A percentile compares a stretch with the other conserved stretches of the same genome.
Conservation (phyloP, 2,888 invertebrate genomes). For the Drosophila villosipedis region DNA sequence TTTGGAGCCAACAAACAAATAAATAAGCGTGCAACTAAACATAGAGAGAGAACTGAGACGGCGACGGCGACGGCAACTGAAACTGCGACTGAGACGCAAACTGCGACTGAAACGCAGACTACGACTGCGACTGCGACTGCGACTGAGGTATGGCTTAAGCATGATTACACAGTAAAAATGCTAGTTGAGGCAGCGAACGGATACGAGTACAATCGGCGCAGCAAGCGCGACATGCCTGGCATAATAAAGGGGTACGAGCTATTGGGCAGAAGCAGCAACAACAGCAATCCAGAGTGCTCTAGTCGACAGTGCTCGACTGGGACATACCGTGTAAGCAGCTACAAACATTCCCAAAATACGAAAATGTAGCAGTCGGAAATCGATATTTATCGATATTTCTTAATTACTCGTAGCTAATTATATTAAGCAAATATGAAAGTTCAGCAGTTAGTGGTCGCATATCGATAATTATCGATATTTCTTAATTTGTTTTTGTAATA, state of each 20-base stretch:
- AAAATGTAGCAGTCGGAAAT: not conserved
- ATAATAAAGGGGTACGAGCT: slow-evolving; percentile 69
- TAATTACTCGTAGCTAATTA: not conserved
- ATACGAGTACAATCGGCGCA: slow-evolving; percentile 52
- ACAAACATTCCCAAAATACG: not conserved
- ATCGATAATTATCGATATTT: not conserved
- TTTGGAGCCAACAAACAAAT: slow-evolving; percentile 77
- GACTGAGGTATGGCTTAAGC: slow-evolving; percentile 58
- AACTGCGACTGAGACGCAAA: slow-evolving; percentile 11
- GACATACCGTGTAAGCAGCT: not conserved
- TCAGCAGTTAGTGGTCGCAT: not conserved
- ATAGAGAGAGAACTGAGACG: slow-evolving; percentile 48
- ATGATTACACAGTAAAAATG: slow-evolving; percentile 63
- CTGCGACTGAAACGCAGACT: slow-evolving; percentile 2
- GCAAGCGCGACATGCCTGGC: slow-evolving; percentile 69
- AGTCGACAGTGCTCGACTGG: not conserved
- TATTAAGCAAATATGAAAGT: not conserved
- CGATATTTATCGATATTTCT: not conserved
- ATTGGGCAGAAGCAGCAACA: slow-evolving; percentile 40
- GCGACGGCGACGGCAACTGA: slow-evolving; percentile 14
- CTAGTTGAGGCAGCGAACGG: slow-evolving; percentile 50
- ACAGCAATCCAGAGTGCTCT: not conserved
- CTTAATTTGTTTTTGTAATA: not conserved
- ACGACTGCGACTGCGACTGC: not conserved
- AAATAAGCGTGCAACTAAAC: slow-evolving; percentile 73